Evolutionary conservation across 2,113 vertebrate species (phyloP).

Genomic region (Leucopsar rothschildi): DNA sequence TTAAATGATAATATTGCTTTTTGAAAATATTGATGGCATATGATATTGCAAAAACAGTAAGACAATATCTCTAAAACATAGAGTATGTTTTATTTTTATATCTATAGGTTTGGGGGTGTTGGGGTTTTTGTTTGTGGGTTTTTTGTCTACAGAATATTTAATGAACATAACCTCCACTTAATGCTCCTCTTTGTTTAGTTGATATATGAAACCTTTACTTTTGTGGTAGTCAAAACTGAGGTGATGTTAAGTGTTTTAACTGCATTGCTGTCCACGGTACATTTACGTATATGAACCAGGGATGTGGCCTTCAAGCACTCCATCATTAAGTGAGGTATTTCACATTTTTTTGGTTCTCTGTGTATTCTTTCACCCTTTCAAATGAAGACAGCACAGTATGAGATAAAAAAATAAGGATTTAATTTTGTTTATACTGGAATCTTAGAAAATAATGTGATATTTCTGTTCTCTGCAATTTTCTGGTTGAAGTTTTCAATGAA

Average conservation of each 20-base stretch:
- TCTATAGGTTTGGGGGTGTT: rapidly evolving
- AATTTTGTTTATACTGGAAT: not conserved
- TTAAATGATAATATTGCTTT: not conserved
- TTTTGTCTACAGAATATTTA: not conserved
- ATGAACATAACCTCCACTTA: not conserved
- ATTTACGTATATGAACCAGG: not conserved
- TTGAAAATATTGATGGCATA: not conserved
- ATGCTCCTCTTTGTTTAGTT: not conserved
- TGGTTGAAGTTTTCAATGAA: not conserved
- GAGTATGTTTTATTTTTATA: not conserved
- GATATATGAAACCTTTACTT: not conserved
- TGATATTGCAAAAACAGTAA: not conserved
- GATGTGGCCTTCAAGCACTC: not conserved
- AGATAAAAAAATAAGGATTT: not conserved
- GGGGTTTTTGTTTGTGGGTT: rapidly evolving
- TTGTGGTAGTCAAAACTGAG: not conserved
- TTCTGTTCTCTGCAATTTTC: not conserved
- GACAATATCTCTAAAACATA: not conserved
- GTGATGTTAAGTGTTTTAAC: not conserved
- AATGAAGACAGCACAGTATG: not conserved
- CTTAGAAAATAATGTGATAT: not conserved
- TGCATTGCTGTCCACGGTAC: not conserved
- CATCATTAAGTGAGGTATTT: not conserved
- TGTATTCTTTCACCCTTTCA: not conserved
- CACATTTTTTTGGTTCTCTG: not conserved